Base-by-base conservation (phyloP, 2,888 invertebrate genomes). In the Phorcus lineatus region DNA sequence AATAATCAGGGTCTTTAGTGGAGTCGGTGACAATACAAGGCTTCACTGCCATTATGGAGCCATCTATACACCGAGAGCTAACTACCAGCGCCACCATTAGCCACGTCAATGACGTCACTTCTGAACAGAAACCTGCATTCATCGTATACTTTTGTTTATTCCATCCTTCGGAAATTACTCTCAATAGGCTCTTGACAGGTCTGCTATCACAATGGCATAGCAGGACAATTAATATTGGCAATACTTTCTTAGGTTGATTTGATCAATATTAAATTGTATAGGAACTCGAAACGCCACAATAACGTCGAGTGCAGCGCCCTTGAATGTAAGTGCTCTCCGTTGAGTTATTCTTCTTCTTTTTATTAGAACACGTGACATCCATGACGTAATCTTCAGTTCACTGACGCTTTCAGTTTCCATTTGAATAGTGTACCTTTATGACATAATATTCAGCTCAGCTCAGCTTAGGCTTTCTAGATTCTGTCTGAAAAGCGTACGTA, bases 151-250 rank as follows among this genome's bases (percentile, higher is more conserved):
- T 53, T 40, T 52, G 47, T 53, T 28, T 67, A 28, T 28, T 36
- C n/a, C 70, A 36, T 31, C 70, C 40, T 70, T 70, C 70, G 70
- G 70, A 70, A 52, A 75, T 40, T 70, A 70, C 36, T 70, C 70
- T 70, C 70, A 40, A 52, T 36, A 70, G 70, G n/a, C 70, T 70
- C 70, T 70, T 70, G 70, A 70, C 70, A 70, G 70, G 36, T 11
- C 28, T 70, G 40, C 19, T 70, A 75, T 54, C 70, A 70, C 70
- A 70, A 70, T 36, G 36, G 70, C 31, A 19, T 36, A 36, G 70
- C 70, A 70, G 70, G 70, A 70, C 28, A 70, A 70, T 70, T 70
- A 70, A 70, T 70, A 70, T 70, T 70, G 70, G 70, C 70, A 70
- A 70, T 24, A 70, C 19, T 70, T 70, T 70, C 70, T 70, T 70